These are phyloP conservation scores for Smutsia gigantea DNA, from an alignment of 2,797 vertebrate genomes.

Conservation along the genomic window DNA sequence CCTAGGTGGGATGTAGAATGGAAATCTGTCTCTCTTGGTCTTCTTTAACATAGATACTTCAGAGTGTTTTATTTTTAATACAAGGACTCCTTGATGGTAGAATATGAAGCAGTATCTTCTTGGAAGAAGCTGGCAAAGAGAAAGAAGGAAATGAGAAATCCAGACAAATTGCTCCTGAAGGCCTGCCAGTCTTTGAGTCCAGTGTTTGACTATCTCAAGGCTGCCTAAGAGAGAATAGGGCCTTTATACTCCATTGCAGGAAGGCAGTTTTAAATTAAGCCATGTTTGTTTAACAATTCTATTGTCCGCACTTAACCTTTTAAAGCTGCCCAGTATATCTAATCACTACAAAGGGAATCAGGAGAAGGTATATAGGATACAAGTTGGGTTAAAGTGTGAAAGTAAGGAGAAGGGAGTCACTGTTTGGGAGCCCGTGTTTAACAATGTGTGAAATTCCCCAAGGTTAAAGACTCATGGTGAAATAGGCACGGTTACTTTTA, in stretches of 20 bases:
- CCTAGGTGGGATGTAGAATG: background rate
- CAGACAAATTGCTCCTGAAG: background rate
- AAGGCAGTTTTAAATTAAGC: background rate
- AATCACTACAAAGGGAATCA: background rate
- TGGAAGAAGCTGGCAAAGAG: background rate
- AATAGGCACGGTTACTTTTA: background rate
- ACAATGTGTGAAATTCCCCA: background rate
- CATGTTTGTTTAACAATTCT: background rate
- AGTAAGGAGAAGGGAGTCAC: background rate
- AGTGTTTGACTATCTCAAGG: background rate
- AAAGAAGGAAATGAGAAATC: background rate
- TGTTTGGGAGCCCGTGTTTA: background rate
- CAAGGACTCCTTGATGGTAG: background rate
- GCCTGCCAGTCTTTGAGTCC: background rate
- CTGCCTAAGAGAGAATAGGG: fast-evolving
- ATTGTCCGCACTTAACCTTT: background rate
- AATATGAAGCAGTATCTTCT: background rate
- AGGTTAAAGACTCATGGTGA: background rate
- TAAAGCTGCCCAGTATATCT: background rate
- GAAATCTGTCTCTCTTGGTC: background rate
- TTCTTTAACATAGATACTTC: background rate
- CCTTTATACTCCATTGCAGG: background rate
- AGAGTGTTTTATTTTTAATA: background rate
- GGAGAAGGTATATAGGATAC: background rate
- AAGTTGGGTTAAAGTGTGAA: background rate